phyloP scores from a whole-genome alignment of 2,113 vertebrate species.

The Catharus bicknelli region DNA sequence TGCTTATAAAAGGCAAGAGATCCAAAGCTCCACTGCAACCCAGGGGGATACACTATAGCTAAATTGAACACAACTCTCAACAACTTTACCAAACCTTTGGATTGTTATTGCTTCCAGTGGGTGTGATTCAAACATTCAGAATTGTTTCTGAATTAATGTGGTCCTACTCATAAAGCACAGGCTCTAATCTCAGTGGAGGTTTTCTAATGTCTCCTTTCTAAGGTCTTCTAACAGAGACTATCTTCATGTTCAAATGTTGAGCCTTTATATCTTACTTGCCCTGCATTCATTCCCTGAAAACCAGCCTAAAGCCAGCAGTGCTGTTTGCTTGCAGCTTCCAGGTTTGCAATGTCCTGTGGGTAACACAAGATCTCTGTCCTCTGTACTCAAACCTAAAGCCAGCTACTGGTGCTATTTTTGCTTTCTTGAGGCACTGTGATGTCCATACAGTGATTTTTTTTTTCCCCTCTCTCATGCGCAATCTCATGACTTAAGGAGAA shows the following conservation, averaged over 20 bases:
- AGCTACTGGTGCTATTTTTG: background rate
- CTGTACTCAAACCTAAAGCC: background rate
- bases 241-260: background rate
- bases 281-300: background rate
- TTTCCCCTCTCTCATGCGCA: accelerated
- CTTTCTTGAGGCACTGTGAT: background rate
- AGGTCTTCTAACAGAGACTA: background rate
- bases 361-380: background rate
- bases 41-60: background rate
- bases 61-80: background rate
- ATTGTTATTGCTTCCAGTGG: background rate
- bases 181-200: background rate
- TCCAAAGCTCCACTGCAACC: background rate
- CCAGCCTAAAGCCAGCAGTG: background rate
- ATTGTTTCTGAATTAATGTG: background rate
- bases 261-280: background rate
- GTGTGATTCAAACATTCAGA: background rate
- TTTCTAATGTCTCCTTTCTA: background rate
- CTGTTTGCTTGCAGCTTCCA: background rate
- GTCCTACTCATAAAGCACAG: background rate
- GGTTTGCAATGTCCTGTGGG: background rate
- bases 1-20: background rate
- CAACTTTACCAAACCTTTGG: background rate
- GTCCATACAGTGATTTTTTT: background rate
- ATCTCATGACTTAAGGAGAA: background rate